Base-by-base conservation (phyloP, 2,113 vertebrate genomes). In the Macaca fascicularis region DNA sequence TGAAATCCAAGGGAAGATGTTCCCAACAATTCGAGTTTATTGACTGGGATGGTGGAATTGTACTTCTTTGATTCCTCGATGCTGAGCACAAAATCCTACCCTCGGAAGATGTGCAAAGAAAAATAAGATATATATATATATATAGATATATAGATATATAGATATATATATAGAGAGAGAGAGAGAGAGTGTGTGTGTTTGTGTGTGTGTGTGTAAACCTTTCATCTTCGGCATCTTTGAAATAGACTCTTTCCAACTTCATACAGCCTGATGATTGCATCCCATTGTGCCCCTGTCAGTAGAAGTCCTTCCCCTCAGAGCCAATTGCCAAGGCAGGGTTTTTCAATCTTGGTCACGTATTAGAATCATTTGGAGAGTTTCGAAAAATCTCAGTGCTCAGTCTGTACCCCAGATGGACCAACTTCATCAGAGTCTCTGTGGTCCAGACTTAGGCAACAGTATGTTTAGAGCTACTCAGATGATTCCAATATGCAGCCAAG, bases 151-250 rank as follows among this genome's bases (percentile, higher is more conserved):
- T 22, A 10, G 38, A 67, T 48, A 27, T 27, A 50, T 38, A 38
- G 38, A 38, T 14, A 52, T 52, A 52, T 52, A 52, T 6, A 17
- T 0, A 5, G 6, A 43, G 43, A 43, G 43, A 43, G 43, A 45
- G 43, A 8, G 45, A 8, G 45, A 8, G 52, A 6, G 0, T 6
- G 1, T 52, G 50, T 59, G 2, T 25, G 3, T 61, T 8, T 25
- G 2, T 61, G 23, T 25, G 59, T 61, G 59, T 61, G 59, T 61
- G 59, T 69, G 38, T 69, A 27, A 59, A 88, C 12, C 40, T 59
- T 88, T 82, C 14, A 4, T 82, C 30, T 45, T 88, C 1, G 2
- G 25, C 20, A 4, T 76, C 38, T 89, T 91, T 55, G 14, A 70
- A 80, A 89, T 14, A 20, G 0, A 2, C 12, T 96, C 79, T 82